Evolutionary conservation across 2,797 vertebrate genomes (phyloP).

Genomic region (Chloroceryle amazona): DNA sequence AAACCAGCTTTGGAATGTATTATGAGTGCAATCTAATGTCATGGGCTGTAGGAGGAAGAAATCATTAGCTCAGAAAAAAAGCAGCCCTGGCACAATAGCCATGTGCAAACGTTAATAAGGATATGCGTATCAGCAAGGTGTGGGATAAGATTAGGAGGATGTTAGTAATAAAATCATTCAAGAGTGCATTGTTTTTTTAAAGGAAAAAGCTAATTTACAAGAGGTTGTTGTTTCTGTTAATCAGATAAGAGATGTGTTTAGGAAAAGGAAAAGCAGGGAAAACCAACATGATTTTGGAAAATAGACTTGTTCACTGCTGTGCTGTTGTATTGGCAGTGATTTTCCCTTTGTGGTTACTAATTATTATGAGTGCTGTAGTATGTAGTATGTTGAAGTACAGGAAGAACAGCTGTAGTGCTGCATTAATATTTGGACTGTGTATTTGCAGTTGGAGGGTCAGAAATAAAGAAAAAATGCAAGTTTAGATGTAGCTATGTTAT

Average conservation of each 20-base stretch:
- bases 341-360: neutral
- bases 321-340: neutral
- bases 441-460: neutral
- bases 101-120: constrained; percentile 40
- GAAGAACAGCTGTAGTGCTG: neutral
- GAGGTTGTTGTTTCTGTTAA: neutral
- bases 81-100: neutral
- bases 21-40: neutral
- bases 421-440: neutral
- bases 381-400: neutral
- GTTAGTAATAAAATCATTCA: constrained; percentile 20
- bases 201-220: constrained; percentile 7
- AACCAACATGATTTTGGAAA: neutral
- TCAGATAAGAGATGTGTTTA: neutral
- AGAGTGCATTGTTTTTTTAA: neutral
- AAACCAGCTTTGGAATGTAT: constrained; percentile 46
- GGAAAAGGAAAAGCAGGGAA: constrained; percentile 17
- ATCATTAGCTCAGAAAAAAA: neutral
- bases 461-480: neutral
- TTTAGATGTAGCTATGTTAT: neutral
- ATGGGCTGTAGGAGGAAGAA: constrained; percentile 22
- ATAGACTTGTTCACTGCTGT: neutral
- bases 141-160: constrained; percentile 55
- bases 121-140: constrained; percentile 60
- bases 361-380: neutral